Percentiles rank a stretch among this genome's conserved stretches.
Evolutionary conservation across 2,888 invertebrate species (phyloP).

Genomic region (Diplazon laetatorius): DNA sequence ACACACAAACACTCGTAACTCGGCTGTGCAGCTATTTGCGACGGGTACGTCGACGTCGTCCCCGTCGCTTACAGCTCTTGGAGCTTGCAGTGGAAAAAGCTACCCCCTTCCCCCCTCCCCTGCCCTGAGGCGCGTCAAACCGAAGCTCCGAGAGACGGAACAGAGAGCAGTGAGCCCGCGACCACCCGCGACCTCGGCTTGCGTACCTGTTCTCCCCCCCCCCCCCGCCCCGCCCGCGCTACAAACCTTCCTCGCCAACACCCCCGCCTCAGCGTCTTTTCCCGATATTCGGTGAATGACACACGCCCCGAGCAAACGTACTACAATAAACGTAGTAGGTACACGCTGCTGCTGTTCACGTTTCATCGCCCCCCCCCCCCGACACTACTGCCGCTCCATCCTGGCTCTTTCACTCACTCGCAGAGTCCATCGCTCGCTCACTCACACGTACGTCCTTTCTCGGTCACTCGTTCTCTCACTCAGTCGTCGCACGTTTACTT

Average conservation of each 20-base stretch:
- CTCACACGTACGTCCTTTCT: background rate
- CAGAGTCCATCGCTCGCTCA: no score
- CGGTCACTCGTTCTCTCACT: background rate
- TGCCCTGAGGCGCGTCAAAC: no score
- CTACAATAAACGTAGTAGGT: conserved; percentile 60
- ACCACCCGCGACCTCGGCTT: background rate
- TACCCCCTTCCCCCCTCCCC: no score
- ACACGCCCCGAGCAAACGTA: conserved; percentile 45
- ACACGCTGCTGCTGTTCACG: conserved; percentile 26
- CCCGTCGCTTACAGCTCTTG: conserved; percentile 19
- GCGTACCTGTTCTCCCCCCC: conserved; percentile 31
- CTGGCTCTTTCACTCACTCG: background rate
- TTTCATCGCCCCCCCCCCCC: conserved; percentile 6
- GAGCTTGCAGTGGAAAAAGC: conserved; percentile 51
- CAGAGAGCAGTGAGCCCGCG: conserved; percentile 31
- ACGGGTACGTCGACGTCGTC: conserved; percentile 27
- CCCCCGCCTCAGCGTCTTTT: conserved; percentile 41
- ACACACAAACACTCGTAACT: background rate
- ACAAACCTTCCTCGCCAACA: conserved; percentile 9
- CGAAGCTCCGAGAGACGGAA: conserved; percentile 51
- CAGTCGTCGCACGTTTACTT: background rate
- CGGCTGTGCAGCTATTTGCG: conserved; percentile 32
- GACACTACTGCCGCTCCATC: background rate
- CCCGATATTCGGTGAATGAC: conserved; percentile 64
- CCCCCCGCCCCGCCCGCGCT: conserved; percentile 15